Base-by-base conservation (phyloP, 2,113 vertebrate genomes). In the Erythrocercus mccallii region DNA sequence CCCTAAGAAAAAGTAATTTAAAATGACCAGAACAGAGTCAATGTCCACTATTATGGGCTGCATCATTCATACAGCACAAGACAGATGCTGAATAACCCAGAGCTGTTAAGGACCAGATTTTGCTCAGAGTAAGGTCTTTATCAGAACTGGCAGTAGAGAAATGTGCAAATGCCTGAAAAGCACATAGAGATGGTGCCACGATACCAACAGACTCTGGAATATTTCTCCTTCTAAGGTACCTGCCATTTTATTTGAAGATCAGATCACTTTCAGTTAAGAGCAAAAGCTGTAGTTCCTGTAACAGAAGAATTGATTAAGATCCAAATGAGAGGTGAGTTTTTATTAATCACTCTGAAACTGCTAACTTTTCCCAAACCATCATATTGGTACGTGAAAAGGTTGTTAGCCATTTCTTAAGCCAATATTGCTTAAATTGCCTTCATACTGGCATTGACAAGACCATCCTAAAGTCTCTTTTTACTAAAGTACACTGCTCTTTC, bases 371-470 rank as follows among this genome's bases (percentile, higher is more conserved):
- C 66, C 40, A 37, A 91, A 80, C 57, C 33, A 42, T 69, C 37
- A 60, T 61, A 53, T 28, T 22, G 11, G 20, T 64, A 54, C 45
- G 18, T 51, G 61, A 50, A 95, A 57, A 92, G 12, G 61, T 72
- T 72, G 37, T 68, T 92, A 80, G 66, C 27, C 2, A 2, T 86
- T 92, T 92, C 72, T 81, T 72, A 76, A 89, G 70, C 54, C 84
- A 90, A 91, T 87, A 91, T 79, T 61, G 45, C 33, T 95, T 90
- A 87, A 92, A 89, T 72, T 76, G 54, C 44, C 54, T 92, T 92
- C 70, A 72, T 9, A 8, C 24, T 70, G 48, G 62, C 57, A 62
- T n/a, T 87, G 73, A 85, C 70, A 87, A 69, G 45, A 84, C 61
- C 25, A 30, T 45, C 35, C 50, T 44, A 60, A 84, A 89, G 30